Evolutionary conservation across 2,797 vertebrate species (phyloP).

Genomic region (Pelochelys cantorii): DNA sequence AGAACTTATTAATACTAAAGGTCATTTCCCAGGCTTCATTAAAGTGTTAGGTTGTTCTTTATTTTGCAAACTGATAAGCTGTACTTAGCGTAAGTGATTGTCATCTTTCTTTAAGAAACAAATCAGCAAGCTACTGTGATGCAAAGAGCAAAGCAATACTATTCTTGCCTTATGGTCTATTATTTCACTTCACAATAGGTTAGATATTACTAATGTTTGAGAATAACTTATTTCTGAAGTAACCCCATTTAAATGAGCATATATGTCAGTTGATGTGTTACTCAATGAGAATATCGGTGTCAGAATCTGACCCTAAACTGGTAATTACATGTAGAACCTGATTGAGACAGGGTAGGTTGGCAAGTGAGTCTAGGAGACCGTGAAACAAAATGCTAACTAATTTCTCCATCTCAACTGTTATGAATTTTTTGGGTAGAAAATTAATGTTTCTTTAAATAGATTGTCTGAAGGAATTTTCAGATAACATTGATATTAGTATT

Average conservation of each 20-base stretch:
- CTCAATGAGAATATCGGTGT: not conserved
- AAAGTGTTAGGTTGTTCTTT: slow-evolving; percentile 36
- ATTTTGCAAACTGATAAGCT: slow-evolving; percentile 35
- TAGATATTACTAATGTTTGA: not conserved
- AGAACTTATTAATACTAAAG: not conserved
- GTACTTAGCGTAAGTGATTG: not conserved
- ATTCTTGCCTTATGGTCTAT: not conserved
- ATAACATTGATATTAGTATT: not conserved
- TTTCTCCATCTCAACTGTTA: not conserved
- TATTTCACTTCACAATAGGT: not conserved
- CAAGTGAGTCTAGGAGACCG: not conserved
- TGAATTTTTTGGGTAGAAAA: not conserved
- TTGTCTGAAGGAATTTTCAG: not conserved
- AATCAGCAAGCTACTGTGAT: not conserved
- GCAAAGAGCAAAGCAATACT: not conserved
- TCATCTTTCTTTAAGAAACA: slow-evolving; percentile 16
- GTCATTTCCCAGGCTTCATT: slow-evolving; percentile 3
- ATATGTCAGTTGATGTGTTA: not conserved
- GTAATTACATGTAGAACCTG: not conserved
- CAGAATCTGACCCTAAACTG: not conserved
- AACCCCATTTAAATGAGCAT: not conserved
- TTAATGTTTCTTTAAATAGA: not conserved
- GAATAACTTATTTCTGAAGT: not conserved
- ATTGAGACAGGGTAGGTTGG: not conserved
- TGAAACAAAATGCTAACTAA: not conserved